Evolutionary conservation across 1,140 invertebrate genomes (phyloP), one percentile per base, ranked within the genome.

Genomic region (Eurosta solidaginis): DNA sequence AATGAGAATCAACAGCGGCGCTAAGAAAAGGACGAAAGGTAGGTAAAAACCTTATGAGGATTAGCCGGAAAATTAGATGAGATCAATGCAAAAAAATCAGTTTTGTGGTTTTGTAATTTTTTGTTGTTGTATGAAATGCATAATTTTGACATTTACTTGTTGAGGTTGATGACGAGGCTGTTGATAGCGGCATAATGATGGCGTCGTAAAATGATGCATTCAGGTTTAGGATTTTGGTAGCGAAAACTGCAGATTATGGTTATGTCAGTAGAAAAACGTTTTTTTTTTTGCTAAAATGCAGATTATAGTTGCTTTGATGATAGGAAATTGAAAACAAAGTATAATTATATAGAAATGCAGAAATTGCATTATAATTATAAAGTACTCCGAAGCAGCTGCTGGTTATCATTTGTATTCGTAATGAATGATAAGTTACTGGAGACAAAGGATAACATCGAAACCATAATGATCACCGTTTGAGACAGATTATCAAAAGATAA

Each of bases 41-140:
- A 54, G n/a, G 14, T 40, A 68, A 20, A 27, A 12, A 36, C 20
- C 33, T 29, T 27, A 29, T 42, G 40, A 20, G 22, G 59, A 68
- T 68, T 40, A 68, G 59, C 59, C 17, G 3, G 14, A 40, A 68
- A 68, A 68, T 68, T 42, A 68, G 59, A 68, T 68, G 59, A 68
- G 59, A 68, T 42, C 33, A 68, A 22, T 68, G 33, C n/a, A 10
- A 10, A 4, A 22, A 68, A 12, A 33, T n/a, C n/a, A 17, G 40
- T 17, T 36, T 22, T 52, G 17, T 52, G 49, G 10, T 17, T 20
- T 7, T 6, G 20, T 52, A 22, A 22, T 52, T 63, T 68, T 29
- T 40, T 42, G n/a, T 33, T 40, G 27, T 68, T 68, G n/a, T 14
- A n/a, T 9, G 40, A 40, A 40, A 68, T 68, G 29, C 12, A 22